A percentile compares a stretch with the other conserved stretches of the same genome.
Evolutionary conservation across 2,888 invertebrate genomes (phyloP).

Genomic region (Pedicia rivosa): DNA sequence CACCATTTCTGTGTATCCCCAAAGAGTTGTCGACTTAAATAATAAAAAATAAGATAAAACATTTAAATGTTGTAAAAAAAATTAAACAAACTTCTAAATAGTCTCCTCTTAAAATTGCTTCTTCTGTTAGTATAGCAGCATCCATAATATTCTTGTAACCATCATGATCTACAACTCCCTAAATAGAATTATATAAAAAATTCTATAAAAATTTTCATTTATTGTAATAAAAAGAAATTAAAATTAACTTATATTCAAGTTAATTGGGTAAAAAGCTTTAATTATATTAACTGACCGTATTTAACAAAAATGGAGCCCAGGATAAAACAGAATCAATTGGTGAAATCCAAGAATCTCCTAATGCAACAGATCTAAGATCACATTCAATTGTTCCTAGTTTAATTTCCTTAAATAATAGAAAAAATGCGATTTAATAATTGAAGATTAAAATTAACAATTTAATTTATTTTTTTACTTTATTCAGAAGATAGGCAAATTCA

Average conservation of each 20-base stretch:
- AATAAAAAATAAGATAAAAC: not conserved
- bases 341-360: constrained; percentile 84
- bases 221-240: not conserved
- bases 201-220: not conserved
- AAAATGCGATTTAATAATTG: no score
- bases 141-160: constrained; percentile 43
- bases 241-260: not conserved
- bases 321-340: constrained; percentile 70
- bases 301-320: constrained; percentile 66
- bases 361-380: constrained; percentile 59
- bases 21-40: constrained; percentile 37
- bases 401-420: constrained; percentile 40
- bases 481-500: no score
- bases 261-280: no score
- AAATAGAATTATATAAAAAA: constrained; percentile 8
- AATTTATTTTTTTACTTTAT: no score
- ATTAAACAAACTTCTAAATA: constrained; percentile 31
- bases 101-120: constrained; percentile 36
- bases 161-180: constrained; percentile 50
- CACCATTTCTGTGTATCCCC: constrained; percentile 45
- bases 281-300: constrained; percentile 39
- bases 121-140: constrained; percentile 38
- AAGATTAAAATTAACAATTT: no score
- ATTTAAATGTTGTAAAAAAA: not conserved
- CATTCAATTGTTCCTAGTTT: constrained; percentile 41